These are phyloP conservation scores for Hirundichthys speculiger DNA, from an alignment of 2,113 vertebrate genomes.

Conservation along the genomic window DNA sequence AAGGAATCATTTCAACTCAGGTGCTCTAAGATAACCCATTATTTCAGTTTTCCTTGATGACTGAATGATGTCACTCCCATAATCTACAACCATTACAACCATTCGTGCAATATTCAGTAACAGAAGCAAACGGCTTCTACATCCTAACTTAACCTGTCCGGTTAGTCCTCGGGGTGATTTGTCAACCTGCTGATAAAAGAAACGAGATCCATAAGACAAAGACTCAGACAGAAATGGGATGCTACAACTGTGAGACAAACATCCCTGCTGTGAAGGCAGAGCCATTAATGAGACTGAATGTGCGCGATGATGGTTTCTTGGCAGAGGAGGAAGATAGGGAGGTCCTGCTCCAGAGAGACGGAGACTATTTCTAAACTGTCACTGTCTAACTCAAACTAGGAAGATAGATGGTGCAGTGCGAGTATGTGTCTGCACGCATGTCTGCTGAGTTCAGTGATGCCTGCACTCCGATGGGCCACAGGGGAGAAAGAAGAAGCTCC, in stretches of 20 bases:
- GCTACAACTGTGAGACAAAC: constrained; percentile 36
- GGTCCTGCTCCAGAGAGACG: constrained; percentile 25
- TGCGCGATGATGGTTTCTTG: constrained; percentile 66
- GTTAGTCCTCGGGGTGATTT: constrained; percentile 22
- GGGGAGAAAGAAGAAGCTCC: constrained; percentile 31
- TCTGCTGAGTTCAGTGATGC: constrained; percentile 7
- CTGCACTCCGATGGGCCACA: constrained; percentile 39
- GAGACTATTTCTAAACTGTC: constrained; percentile 31
- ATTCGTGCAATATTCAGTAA: constrained; percentile 23
- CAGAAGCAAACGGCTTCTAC: constrained; percentile 16
- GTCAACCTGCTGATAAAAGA: constrained; percentile 1
- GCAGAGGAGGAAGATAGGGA: constrained; percentile 41
- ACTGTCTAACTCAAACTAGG: constrained; percentile 10
- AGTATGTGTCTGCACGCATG: constrained; percentile 6
- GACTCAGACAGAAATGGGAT: not conserved
- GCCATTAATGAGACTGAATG: constrained; percentile 60
- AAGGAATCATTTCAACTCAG: constrained; percentile 24
- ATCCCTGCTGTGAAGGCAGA: constrained; percentile 43
- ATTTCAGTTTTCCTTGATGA: too few relatives aligned
- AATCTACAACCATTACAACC: too few relatives aligned
- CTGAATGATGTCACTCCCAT: too few relatives aligned
- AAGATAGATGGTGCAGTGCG: not conserved
- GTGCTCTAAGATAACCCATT: constrained; percentile 9
- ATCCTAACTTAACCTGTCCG: constrained; percentile 28
- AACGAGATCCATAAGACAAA: not conserved